These are phyloP conservation scores for Lithophane semibrunnea DNA, from an alignment of 2,888 invertebrate genomes.

Conservation along the genomic window DNA sequence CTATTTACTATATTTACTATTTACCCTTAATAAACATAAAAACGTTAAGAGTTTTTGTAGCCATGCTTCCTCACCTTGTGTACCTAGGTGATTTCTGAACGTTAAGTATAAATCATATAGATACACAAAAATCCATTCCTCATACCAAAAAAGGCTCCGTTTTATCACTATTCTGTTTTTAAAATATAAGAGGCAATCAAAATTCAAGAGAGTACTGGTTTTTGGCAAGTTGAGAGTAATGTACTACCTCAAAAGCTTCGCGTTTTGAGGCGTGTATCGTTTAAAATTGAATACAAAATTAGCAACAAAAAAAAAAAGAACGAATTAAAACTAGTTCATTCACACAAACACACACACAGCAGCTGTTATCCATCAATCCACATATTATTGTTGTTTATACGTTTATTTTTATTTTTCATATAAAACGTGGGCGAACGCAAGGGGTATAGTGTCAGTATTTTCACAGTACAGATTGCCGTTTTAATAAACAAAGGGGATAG, in stretches of 20 bases:
- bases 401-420: conserved; percentile 25
- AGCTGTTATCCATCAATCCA: conserved; percentile 15
- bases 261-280: too few species aligned
- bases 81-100: too few species aligned
- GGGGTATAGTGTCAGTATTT: conserved; percentile 30
- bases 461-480: conserved; percentile 38
- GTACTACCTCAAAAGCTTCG: too few species aligned
- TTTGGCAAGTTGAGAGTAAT: too few species aligned
- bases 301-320: not conserved
- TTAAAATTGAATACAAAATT: not conserved
- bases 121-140: not conserved
- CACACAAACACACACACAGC: conserved; percentile 3
- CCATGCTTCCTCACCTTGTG: too few species aligned
- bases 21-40: too few species aligned
- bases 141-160: too few species aligned
- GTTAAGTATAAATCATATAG: too few species aligned
- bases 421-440: conserved; percentile 24
- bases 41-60: too few species aligned
- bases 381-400: conserved; percentile 21
- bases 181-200: too few species aligned
- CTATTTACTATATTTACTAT: too few species aligned
- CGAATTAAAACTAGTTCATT: conserved; percentile 1
- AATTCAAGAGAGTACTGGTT: too few species aligned
- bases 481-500: conserved; percentile 55
- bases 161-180: not conserved